Conservation (phyloP, 37 sponge, comb jelly and placozoan species). For the Hormiphora californensis region DNA sequence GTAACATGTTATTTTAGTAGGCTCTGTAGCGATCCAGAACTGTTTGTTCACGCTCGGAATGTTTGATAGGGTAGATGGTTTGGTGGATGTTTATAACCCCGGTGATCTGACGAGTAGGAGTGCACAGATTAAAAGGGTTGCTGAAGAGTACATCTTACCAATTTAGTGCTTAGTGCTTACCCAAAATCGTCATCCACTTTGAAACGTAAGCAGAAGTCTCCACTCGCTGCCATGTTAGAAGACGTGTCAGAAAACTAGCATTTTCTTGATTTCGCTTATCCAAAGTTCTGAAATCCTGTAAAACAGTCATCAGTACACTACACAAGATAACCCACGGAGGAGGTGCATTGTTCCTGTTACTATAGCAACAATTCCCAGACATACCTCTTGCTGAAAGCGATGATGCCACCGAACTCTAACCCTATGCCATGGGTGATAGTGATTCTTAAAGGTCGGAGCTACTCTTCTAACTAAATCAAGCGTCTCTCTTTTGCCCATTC, state of each 20-base stretch:
- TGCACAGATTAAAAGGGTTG: too few relatives aligned
- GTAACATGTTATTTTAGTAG: too few relatives aligned
- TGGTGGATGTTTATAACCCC: too few relatives aligned
- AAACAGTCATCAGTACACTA: background rate
- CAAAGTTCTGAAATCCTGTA: conserved; percentile 37
- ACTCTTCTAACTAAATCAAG: background rate
- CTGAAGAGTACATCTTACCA: too few relatives aligned
- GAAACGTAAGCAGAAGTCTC: conserved; percentile 36
- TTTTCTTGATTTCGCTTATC: conserved; percentile 40
- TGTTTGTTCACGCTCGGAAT: too few relatives aligned
- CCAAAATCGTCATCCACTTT: conserved; percentile 23
- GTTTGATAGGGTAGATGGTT: too few relatives aligned
- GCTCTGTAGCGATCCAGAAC: too few relatives aligned
- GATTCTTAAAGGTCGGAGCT: background rate
- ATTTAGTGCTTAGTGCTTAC: too few relatives aligned
- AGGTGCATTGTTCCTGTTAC: too few relatives aligned
- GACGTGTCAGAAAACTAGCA: background rate
- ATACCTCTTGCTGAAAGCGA: conserved; percentile 20
- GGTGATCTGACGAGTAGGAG: too few relatives aligned
- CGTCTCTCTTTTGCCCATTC: background rate
- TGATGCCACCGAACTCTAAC: conserved; percentile 8
- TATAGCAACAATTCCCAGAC: too few relatives aligned
- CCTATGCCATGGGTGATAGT: background rate
- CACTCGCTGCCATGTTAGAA: background rate
- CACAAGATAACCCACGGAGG: background rate